Percentiles rank a stretch among this genome's conserved stretches.
Evolutionary conservation across 2,888 invertebrate genomes (phyloP).

Genomic region (Diarsia brunnea): DNA sequence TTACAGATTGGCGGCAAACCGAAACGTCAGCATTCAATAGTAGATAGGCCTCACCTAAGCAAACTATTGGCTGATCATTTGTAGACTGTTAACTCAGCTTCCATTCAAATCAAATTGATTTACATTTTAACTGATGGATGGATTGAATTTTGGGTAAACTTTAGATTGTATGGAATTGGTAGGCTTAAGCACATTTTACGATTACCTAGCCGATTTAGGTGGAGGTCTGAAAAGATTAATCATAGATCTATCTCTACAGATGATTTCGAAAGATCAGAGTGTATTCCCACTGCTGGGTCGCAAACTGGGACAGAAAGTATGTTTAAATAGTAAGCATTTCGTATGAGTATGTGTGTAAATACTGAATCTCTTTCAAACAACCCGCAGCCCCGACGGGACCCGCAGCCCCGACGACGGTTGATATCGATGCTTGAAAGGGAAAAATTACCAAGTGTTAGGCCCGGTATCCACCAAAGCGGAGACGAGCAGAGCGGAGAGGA

Average conservation of each 20-base stretch:
- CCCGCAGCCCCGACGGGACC: no score
- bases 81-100: conserved; percentile 39
- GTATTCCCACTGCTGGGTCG: neutral
- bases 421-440: no score
- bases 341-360: neutral
- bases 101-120: conserved; percentile 6
- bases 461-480: no score
- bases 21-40: conserved; percentile 31
- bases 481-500: no score
- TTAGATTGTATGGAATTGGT: neutral
- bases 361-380: no score
- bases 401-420: no score
- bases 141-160: neutral
- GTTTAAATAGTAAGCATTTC: neutral
- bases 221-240: neutral
- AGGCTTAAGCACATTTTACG: neutral
- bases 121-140: neutral
- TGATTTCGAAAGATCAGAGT: neutral
- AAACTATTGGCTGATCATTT: conserved; percentile 35
- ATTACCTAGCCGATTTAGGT: neutral
- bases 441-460: no score
- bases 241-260: neutral
- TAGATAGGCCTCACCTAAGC: conserved; percentile 4
- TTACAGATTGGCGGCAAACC: conserved; percentile 8
- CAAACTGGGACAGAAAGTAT: neutral